Evolutionary conservation across 2,797 vertebrate genomes (phyloP), one percentile per base, ranked within the genome.

Genomic region (Limnodromus scolopaceus): DNA sequence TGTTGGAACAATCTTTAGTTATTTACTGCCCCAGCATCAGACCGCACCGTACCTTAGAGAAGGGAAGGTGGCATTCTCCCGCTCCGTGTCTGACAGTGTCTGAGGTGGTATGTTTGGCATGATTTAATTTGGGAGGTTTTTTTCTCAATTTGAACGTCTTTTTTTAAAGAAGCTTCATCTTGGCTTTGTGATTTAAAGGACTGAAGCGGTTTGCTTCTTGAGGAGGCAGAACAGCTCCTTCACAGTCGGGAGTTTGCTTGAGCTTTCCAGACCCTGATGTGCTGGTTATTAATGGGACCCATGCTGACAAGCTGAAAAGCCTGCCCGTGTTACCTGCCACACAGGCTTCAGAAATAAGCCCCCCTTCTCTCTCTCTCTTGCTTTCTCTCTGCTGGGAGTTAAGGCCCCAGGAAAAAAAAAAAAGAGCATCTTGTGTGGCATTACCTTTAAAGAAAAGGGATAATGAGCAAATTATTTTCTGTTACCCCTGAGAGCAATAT

Each of bases 381-480:
- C n/a, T 87, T 93, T 74, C 60, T 55, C 14, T 86, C 63, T 79
- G 61, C 68, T 75, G 43, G 25, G 49, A 91, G 16, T 28, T 82
- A 68, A 93, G 53, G 13, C 57, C 30, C 9, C 16, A 60, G 78
- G 71, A 87, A 82, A 48, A n/a, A n/a, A n/a, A n/a, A n/a, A n/a
- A n/a, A n/a, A n/a, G n/a, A 74, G 46, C 48, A 55, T 46, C 48
- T 64, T 85, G 11, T 74, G 48, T 82, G 60, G 48, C 60, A 83
- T 3, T 83, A 68, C 53, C 71, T 82, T 82, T 85, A 87, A 89
- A 83, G 38, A 78, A 38, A 27, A 34, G 13, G 24, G 58, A 83
- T 92, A 91, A 91, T 48, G 28, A 87, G 22, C 25, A 71, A 74
- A 87, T 70, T 71, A 39, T 85, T 89, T 92, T 75, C 12, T 49